phyloP scores from a whole-genome alignment of 2,113 vertebrate species.

The Alethe castanea region DNA sequence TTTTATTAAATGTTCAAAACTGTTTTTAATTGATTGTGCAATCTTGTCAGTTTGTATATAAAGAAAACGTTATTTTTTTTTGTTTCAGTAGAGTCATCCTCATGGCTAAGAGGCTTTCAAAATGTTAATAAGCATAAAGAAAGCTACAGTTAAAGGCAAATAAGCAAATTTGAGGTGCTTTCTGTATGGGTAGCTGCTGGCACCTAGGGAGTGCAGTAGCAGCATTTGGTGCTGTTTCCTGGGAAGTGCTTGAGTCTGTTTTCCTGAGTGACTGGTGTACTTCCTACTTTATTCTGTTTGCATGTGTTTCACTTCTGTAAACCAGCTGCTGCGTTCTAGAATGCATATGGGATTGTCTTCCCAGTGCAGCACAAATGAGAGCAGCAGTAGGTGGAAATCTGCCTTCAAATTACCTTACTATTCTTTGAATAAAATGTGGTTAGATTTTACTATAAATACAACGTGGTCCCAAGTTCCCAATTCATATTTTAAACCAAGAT shows the following conservation, averaged over 20 bases:
- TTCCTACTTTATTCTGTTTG: neutral
- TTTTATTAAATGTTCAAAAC: conserved; percentile 1
- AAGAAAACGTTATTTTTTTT: conserved; percentile 1
- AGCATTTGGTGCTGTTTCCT: neutral
- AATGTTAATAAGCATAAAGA: neutral
- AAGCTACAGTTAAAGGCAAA: neutral
- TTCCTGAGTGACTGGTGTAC: neutral
- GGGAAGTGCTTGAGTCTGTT: neutral
- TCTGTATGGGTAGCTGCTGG: fast-evolving
- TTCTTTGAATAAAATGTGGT: neutral
- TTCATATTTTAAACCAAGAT: neutral
- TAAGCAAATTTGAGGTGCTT: neutral
- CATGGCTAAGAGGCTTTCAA: neutral
- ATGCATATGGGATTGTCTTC: neutral
- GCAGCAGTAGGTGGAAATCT: neutral
- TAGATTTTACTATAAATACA: neutral
- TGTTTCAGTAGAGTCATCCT: neutral
- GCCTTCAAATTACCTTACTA: neutral
- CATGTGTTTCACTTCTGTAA: neutral
- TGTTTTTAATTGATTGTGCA: neutral
- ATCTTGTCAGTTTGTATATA: neutral
- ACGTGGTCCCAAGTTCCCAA: neutral
- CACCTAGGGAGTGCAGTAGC: neutral
- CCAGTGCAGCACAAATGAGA: neutral
- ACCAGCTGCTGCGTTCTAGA: neutral